Base-by-base conservation (phyloP, 2,888 invertebrate genomes). In the Hedychridium roseum region DNA sequence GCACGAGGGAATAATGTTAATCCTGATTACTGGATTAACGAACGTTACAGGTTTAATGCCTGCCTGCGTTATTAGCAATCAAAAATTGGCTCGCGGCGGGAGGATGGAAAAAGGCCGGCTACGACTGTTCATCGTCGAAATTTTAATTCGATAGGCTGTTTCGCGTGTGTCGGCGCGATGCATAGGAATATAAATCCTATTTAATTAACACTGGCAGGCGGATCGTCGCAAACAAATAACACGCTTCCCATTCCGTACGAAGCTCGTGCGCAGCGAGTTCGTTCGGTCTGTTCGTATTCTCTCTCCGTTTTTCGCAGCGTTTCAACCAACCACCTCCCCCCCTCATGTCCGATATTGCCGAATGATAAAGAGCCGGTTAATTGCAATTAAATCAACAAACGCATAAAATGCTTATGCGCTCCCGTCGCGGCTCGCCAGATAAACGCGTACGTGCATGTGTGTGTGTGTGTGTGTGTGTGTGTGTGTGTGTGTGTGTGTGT, bases 181-280 rank as follows among this genome's bases (percentile, higher is more conserved):
- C 43, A 38, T 18, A 44, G 56, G 46, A 57, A 56, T 53, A 65
- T 61, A 54, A 64, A 58, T 59, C 56, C 52, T 58, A 60, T 65
- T 65, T 62, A 66, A 68, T 69, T 64, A 69, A 66, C 57, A 62
- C 49, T 43, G 61, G 51, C 56, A 61, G 56, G 52, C 48, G 57
- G 58, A 45, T 56, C 48, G 49, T 37, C 50, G 47, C 54, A 58
- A 60, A 57, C 61, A 57, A 65, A 60, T 64, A 62, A 64, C 56
- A 46, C 46, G 30, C 53, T 20, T 34, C 28, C 41, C 39, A 30
- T 9, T 17, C 46, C 14, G 48, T n/a, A n/a, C n/a, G n/a, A n/a
- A n/a, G n/a, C n/a, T n/a, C n/a, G n/a, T n/a, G n/a, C n/a, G n/a
- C n/a, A n/a, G n/a, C n/a, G 16, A 17, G 43, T 55, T 50, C 52